Evolutionary conservation across 1,140 invertebrate species (phyloP).

Genomic region (Babylonia areolata): DNA sequence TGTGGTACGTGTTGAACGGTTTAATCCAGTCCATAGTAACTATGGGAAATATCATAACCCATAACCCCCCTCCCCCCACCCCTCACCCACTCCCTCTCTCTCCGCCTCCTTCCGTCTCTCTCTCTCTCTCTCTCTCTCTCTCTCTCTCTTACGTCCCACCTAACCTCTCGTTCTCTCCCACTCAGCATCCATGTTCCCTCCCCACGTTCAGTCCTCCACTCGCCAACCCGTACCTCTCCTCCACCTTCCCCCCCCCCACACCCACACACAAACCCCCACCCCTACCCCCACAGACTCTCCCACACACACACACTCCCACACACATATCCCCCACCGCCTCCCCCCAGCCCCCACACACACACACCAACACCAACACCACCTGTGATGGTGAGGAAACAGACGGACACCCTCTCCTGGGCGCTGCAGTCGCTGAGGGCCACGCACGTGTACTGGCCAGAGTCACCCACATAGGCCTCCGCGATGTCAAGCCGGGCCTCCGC

Average conservation of each 20-base stretch:
- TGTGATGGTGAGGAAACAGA: constrained; percentile 57
- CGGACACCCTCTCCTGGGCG: constrained; percentile 54
- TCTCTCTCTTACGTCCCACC: not conserved
- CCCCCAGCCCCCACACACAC: constrained; percentile 16
- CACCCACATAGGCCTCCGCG: constrained; percentile 62
- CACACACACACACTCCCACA: not conserved
- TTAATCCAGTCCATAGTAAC: too few relatives aligned
- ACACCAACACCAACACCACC: constrained; percentile 37
- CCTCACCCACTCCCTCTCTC: not conserved
- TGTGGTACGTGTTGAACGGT: too few relatives aligned
- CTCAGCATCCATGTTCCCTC: too few relatives aligned
- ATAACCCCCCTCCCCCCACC: not conserved
- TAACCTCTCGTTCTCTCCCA: not conserved
- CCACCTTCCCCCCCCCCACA: not conserved
- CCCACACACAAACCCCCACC: not conserved
- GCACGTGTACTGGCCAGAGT: constrained; percentile 65
- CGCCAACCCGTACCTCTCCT: not conserved
- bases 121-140: not conserved
- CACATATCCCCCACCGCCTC: not conserved
- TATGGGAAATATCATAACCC: too few relatives aligned
- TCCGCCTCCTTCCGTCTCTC: not conserved
- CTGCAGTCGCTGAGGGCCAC: constrained; percentile 55
- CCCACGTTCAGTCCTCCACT: too few relatives aligned
- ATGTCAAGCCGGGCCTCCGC: constrained; percentile 63
- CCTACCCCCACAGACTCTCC: not conserved